Percentiles rank a stretch among this genome's conserved stretches.
Evolutionary conservation across 1,140 invertebrate genomes (phyloP).

Genomic region (Hermatobates lingyangjiaoensis): DNA sequence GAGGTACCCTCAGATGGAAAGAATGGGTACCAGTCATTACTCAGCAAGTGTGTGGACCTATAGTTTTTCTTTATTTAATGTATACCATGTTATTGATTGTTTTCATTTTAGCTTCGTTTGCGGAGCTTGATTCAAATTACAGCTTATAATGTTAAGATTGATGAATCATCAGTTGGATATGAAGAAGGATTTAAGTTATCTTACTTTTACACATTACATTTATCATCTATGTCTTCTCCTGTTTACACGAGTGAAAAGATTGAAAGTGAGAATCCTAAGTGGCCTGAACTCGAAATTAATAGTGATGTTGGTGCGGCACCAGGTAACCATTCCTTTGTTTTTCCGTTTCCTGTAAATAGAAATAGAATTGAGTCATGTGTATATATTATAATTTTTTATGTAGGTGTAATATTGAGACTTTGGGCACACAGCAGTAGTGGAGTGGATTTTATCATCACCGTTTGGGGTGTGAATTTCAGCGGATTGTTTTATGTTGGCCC

Average conservation of each 20-base stretch:
- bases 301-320: constrained; percentile 18
- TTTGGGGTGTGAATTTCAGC: constrained; percentile 70
- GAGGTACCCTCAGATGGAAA: constrained; percentile 18
- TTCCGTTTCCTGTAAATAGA: too few species aligned
- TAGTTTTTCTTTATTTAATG: not conserved
- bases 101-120: constrained; percentile 36
- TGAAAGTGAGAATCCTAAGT: constrained; percentile 48
- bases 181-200: constrained; percentile 23
- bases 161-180: constrained; percentile 26
- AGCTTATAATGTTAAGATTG: constrained; percentile 33
- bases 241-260: constrained; percentile 74
- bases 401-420: constrained; percentile 33
- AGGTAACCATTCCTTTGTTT: constrained; percentile 16
- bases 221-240: constrained; percentile 57
- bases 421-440: constrained; percentile 27
- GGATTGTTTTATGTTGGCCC: constrained; percentile 60
- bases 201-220: constrained; percentile 61
- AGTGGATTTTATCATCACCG: constrained; percentile 34
- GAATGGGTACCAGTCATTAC: constrained; percentile 21
- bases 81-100: constrained; percentile 3
- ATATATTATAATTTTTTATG: constrained; percentile 7
- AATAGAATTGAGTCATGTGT: too few species aligned
- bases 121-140: constrained; percentile 51
- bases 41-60: constrained; percentile 17
- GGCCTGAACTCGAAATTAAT: constrained; percentile 41